These are phyloP conservation scores for Torymus texanus DNA, from an alignment of 2,888 invertebrate species.

Conservation along the genomic window DNA sequence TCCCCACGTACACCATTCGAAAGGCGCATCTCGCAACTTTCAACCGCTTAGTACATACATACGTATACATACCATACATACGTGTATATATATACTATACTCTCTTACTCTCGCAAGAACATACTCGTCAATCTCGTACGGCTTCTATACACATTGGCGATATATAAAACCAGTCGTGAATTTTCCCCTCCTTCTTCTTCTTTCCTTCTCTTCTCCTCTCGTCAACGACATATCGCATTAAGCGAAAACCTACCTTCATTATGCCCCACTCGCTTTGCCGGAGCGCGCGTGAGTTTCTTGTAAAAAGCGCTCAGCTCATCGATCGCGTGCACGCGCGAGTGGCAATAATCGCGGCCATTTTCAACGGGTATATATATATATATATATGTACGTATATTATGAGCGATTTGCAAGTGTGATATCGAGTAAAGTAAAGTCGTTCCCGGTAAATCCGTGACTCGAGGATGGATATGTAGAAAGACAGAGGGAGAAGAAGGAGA, in stretches of 20 bases:
- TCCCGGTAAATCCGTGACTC: neutral
- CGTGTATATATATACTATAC: too few species aligned
- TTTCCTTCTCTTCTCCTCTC: neutral
- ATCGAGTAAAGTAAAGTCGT: neutral
- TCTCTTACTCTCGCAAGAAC: neutral
- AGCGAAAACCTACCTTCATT: slow-evolving; percentile 16
- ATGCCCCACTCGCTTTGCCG: neutral
- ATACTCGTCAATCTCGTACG: slow-evolving; percentile 1
- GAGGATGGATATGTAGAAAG: neutral
- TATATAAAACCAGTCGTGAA: slow-evolving; percentile 41
- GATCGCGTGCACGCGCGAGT: slow-evolving; percentile 5
- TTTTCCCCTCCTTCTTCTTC: slow-evolving; percentile 12
- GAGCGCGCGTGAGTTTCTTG: neutral
- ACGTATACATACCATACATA: too few species aligned
- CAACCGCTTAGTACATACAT: too few species aligned
- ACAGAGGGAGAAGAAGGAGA: too few species aligned
- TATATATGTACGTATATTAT: neutral
- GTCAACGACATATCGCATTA: slow-evolving; percentile 20
- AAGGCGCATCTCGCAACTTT: too few species aligned
- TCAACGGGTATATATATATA: neutral
- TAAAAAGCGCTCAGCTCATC: slow-evolving; percentile 8
- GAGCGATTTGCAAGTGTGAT: slow-evolving; percentile 1
- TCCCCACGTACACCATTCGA: too few species aligned
- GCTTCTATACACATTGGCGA: neutral
- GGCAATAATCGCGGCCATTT: slow-evolving; percentile 8